Conservation (phyloP, 2,113 vertebrate species). For the Neomonachus schauinslandi region DNA sequence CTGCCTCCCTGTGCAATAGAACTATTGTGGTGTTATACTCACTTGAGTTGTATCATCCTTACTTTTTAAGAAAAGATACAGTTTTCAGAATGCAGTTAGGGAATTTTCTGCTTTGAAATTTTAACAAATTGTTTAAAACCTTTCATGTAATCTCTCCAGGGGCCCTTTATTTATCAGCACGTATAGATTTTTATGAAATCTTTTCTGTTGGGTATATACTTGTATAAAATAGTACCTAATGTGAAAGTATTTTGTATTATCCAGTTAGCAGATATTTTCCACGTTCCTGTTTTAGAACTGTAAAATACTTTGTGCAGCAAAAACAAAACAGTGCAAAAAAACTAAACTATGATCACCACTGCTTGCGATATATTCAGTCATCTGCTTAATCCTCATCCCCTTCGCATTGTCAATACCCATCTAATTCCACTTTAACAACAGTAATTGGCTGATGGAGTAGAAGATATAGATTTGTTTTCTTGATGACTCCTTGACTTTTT, state of each 20-base stretch:
- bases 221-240: background rate
- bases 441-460: slow-evolving; percentile 99
- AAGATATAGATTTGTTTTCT: slow-evolving; percentile 99
- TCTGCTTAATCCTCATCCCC: slow-evolving; percentile 94
- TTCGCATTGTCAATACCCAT: slow-evolving; percentile 99
- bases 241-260: slow-evolving; percentile 51
- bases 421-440: slow-evolving; percentile 99
- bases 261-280: background rate
- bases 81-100: background rate
- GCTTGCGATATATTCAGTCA: slow-evolving; percentile 86
- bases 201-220: slow-evolving; percentile 2
- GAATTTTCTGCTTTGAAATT: background rate
- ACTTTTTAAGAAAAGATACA: background rate
- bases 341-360: slow-evolving; percentile 56
- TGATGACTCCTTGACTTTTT: slow-evolving; percentile 99
- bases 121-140: background rate
- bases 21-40: background rate
- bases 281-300: slow-evolving; percentile 48
- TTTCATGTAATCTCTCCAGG: background rate
- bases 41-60: background rate
- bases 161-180: background rate
- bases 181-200: background rate
- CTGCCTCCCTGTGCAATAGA: background rate
- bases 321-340: slow-evolving; percentile 27
- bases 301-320: slow-evolving; percentile 63